These are phyloP conservation scores for Eolophus roseicapilla DNA, from an alignment of 2,113 vertebrate species.

Conservation along the genomic window DNA sequence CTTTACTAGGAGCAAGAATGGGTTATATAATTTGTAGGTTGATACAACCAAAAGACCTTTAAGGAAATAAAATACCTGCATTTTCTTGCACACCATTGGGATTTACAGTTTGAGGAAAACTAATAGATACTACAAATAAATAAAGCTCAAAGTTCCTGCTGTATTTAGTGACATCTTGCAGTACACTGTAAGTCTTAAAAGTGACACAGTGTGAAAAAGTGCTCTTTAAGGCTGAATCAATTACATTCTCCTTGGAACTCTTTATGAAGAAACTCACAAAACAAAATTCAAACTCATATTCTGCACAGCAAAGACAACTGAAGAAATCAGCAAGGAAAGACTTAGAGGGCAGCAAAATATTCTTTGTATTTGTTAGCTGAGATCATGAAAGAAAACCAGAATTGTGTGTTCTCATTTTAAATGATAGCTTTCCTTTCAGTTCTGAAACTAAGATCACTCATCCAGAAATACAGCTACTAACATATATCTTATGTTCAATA, in stretches of 20 bases:
- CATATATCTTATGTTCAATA: not conserved
- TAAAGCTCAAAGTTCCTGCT: not conserved
- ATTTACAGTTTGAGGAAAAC: not conserved
- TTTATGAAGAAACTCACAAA: not conserved
- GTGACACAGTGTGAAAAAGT: not conserved
- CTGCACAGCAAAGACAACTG: not conserved
- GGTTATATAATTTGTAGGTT: not conserved
- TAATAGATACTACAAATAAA: not conserved
- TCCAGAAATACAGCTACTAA: not conserved
- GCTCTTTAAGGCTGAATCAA: not conserved
- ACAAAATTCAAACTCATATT: not conserved
- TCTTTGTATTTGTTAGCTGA: not conserved
- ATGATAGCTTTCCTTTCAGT: not conserved
- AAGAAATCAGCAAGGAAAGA: not conserved
- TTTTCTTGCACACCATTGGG: not conserved
- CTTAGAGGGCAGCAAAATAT: not conserved
- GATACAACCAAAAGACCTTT: not conserved
- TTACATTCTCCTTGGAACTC: not conserved
- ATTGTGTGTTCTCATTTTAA: not conserved
- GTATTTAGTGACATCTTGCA: not conserved
- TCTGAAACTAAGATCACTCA: not conserved
- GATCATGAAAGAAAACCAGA: not conserved
- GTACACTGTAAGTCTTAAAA: not conserved
- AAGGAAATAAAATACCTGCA: not conserved
- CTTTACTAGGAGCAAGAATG: not conserved